Conservation (phyloP, 2,888 invertebrate species). For the Tolmerus cingulatus region DNA sequence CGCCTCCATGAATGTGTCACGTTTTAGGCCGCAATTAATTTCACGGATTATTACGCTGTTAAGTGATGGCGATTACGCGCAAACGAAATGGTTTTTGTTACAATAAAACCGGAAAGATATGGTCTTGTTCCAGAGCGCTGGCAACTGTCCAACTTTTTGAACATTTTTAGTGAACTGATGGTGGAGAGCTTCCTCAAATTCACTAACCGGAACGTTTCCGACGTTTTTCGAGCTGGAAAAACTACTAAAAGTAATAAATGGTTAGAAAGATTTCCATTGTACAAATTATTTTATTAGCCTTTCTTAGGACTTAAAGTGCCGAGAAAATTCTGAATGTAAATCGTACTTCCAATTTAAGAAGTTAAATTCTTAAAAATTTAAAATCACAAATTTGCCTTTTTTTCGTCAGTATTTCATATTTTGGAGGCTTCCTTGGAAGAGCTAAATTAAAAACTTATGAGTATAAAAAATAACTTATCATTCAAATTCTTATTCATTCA, state of each 20-base stretch:
- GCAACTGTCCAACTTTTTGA: not conserved
- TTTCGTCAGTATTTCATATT: no score
- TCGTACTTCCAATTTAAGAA: no score
- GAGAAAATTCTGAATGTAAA: no score
- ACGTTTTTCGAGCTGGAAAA: not conserved
- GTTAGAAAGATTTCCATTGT: not conserved
- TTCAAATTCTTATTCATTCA: no score
- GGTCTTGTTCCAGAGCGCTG: not conserved
- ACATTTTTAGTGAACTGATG: not conserved
- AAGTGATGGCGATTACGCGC: not conserved
- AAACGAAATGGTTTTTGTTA: not conserved
- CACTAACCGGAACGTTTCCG: not conserved
- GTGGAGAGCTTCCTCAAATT: not conserved
- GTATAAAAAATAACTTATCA: no score
- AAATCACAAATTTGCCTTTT: no score
- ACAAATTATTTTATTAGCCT: not conserved
- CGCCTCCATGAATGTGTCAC: not conserved
- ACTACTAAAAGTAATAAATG: not conserved
- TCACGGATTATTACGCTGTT: not conserved
- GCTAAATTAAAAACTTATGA: no score
- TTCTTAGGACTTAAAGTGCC: no score
- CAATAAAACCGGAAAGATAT: not conserved
- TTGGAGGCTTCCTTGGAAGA: no score
- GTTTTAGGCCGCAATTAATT: not conserved
- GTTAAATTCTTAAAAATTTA: no score